A percentile compares a stretch with the other conserved stretches of the same genome.
These are phyloP conservation scores for Cacoxenus indagator DNA, from an alignment of 2,888 invertebrate genomes.

Conservation along the genomic window DNA sequence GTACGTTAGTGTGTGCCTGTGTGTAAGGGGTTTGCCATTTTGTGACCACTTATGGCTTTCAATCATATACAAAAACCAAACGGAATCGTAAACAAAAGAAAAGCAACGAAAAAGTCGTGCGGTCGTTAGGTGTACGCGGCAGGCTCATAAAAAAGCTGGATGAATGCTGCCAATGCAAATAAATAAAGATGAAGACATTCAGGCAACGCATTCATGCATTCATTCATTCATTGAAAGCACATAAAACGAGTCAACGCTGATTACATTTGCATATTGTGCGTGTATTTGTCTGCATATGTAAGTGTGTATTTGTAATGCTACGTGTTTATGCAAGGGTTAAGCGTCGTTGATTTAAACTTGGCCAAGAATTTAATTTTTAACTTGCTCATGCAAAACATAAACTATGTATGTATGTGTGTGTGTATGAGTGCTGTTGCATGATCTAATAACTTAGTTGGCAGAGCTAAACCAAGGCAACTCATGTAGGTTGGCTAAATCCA, in stretches of 20 bases:
- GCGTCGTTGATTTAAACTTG: slow-evolving; percentile 11
- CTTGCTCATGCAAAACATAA: slow-evolving; percentile 52
- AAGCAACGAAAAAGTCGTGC: not conserved
- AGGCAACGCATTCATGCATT: slow-evolving; percentile 22
- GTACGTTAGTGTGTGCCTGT: not conserved
- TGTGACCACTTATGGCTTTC: slow-evolving; percentile 6
- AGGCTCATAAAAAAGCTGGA: slow-evolving; percentile 51
- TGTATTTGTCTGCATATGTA: not conserved
- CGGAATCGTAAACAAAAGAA: slow-evolving; percentile 39
- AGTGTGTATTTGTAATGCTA: slow-evolving; percentile 19
- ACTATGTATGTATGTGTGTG: slow-evolving; percentile 25
- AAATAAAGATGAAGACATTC: slow-evolving; percentile 11
- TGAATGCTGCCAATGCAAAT: slow-evolving; percentile 43
- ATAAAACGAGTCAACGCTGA: slow-evolving; percentile 52
- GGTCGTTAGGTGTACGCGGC: slow-evolving; percentile 17
- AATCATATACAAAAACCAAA: slow-evolving; percentile 2
- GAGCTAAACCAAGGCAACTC: not conserved
- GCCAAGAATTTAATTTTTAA: slow-evolving; percentile 59
- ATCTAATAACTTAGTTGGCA: slow-evolving; percentile 4
- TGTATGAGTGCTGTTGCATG: not conserved
- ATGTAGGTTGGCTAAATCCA: not conserved
- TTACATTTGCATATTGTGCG: slow-evolving; percentile 60
- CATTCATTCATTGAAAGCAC: slow-evolving; percentile 36
- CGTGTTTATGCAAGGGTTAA: not conserved
- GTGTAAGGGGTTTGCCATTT: slow-evolving; percentile 14